phyloP scores from a whole-genome alignment of 2,888 invertebrate genomes.

The Quadroppia sp. region DNA sequence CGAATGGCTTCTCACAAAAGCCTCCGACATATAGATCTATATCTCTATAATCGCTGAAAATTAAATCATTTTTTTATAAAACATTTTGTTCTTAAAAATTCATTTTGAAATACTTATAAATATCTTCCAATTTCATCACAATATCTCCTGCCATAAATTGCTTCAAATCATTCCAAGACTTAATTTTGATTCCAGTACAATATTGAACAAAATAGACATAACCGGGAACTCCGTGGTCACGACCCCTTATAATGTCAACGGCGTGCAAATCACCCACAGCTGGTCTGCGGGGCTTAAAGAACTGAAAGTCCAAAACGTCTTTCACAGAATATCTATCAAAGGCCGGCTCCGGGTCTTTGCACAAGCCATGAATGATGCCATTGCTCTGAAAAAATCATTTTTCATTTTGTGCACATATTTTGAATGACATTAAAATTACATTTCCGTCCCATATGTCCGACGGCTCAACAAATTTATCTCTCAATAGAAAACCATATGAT shows the following conservation, averaged over 20 bases:
- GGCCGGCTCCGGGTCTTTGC: slow-evolving; percentile 1
- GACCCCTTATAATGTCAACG: slow-evolving; percentile 38
- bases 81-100: too few relatives aligned
- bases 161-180: slow-evolving; percentile 37
- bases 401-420: neutral
- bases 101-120: slow-evolving; percentile 41
- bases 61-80: slow-evolving; percentile 22
- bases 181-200: slow-evolving; percentile 31
- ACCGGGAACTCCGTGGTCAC: slow-evolving; percentile 39
- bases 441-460: slow-evolving; percentile 40
- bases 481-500: slow-evolving; percentile 27
- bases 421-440: neutral
- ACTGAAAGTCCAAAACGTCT: slow-evolving; percentile 25
- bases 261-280: slow-evolving; percentile 34
- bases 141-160: slow-evolving; percentile 30
- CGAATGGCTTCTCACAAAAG: slow-evolving; percentile 34
- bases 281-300: neutral
- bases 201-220: slow-evolving; percentile 39
- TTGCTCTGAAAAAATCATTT: slow-evolving; percentile 1
- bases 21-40: slow-evolving; percentile 41
- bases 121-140: slow-evolving; percentile 19
- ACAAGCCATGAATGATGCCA: slow-evolving; percentile 34
- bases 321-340: slow-evolving; percentile 10
- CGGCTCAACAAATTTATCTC: slow-evolving; percentile 39
- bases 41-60: too few relatives aligned